phyloP scores from a whole-genome alignment of 2,113 vertebrate genomes.

The Scartelaos histophorus region DNA sequence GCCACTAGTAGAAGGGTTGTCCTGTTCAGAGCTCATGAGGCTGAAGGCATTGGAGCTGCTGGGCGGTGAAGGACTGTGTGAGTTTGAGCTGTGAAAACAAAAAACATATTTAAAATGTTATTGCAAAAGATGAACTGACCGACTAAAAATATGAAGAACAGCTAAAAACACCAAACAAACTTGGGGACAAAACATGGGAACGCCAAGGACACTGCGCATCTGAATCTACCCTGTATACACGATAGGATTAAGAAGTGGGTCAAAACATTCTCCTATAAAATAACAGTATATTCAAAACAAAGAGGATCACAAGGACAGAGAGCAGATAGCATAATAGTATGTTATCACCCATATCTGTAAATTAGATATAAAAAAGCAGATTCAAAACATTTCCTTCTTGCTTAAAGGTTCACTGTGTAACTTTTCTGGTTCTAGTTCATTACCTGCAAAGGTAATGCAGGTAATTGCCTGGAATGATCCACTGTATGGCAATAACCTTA shows the following conservation, averaged over 20 bases:
- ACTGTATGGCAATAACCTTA: too few relatives aligned
- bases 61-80: constrained; percentile 78
- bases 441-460: too few relatives aligned
- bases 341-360: too few relatives aligned
- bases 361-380: too few relatives aligned
- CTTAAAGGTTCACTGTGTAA: too few relatives aligned
- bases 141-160: neutral
- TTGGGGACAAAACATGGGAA: too few relatives aligned
- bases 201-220: too few relatives aligned
- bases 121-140: neutral
- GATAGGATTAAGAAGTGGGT: neutral
- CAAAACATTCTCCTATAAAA: neutral
- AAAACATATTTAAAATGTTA: constrained; percentile 23
- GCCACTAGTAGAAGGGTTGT: constrained; percentile 87
- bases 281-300: neutral
- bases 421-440: too few relatives aligned
- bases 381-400: too few relatives aligned
- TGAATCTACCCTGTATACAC: too few relatives aligned
- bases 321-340: neutral
- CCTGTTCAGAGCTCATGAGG: constrained; percentile 85
- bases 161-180: neutral
- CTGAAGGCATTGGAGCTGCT: constrained; percentile 86
- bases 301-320: neutral
- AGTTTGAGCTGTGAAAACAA: constrained; percentile 74
- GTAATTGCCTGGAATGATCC: too few relatives aligned